Base-by-base conservation (phyloP, 2,113 vertebrate species). In the Motacilla alba region DNA sequence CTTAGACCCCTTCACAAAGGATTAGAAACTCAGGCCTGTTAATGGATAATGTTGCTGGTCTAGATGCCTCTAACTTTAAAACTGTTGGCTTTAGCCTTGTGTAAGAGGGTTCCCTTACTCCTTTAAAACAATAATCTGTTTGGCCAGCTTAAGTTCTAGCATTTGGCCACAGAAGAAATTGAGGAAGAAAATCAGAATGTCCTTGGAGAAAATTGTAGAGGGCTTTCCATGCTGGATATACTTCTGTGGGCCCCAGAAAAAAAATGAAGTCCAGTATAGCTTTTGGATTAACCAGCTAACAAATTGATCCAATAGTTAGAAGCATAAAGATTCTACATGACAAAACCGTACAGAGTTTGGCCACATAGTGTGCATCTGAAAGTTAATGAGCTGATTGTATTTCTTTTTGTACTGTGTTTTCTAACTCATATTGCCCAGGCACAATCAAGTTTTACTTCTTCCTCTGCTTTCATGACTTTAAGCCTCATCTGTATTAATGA, bases 401-500 rank as follows among this genome's bases (percentile, higher is more conserved):
- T 93, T 83, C 58, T 79, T 68, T 62, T 86, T 60, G 14, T 87
- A n/a, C 74, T 86, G 43, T 17, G 4, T 96, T 93, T 78, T 63
- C 28, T 43, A 55, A 28, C 68, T 91, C 28, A n/a, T 77, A 60
- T 43, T 93, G 17, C 50, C 81, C 37, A 64, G 41, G 20, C 63
- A 39, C 56, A 88, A 67, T 95, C 93, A 95, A 83, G 72, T 49
- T 83, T 63, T 81, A 50, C 13, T 91, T 92, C 60, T 92, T 67
- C 60, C 50, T 77, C 72, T 90, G 59, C 59, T 93, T 93, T 73
- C 39, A 24, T 91, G 75, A 95, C 74, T 93, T 96, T 72, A 55
- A 77, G 22, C 72, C 63, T 95, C 91, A 80, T 91, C 72, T 92
- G 27, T 96, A 95, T 97, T 98, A 97, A 97, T 92, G 96, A 96